Percentiles rank a stretch among this genome's conserved stretches.
Evolutionary conservation across 2,113 vertebrate species (phyloP).

Genomic region (Serranochromis macrocephalus): DNA sequence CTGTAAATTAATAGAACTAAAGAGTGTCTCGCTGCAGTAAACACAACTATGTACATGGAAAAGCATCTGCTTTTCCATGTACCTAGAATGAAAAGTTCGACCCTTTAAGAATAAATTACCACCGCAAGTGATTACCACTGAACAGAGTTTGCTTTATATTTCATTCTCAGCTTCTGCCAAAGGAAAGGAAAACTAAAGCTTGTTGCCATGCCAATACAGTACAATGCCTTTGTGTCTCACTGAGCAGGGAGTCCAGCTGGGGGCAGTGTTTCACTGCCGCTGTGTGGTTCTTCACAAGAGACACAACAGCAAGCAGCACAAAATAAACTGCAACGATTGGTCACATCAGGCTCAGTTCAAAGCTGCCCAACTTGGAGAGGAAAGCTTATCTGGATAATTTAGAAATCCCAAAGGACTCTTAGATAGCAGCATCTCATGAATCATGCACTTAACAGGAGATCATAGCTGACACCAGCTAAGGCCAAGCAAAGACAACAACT

Average conservation of each 20-base stretch:
- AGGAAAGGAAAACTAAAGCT: not conserved
- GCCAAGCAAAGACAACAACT: not conserved
- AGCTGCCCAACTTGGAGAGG: conserved; percentile 7
- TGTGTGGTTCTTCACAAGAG: not conserved
- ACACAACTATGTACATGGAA: not conserved
- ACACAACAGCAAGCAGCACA: not conserved
- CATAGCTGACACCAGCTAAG: not conserved
- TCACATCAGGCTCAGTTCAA: conserved; percentile 34
- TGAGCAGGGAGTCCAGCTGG: conserved; percentile 17
- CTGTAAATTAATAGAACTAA: not conserved
- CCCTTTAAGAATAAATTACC: conserved; percentile 2
- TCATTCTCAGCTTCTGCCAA: not conserved
- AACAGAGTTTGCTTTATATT: not conserved
- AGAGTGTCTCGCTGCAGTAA: not conserved
- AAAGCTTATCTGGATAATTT: conserved; percentile 44
- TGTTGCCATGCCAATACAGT: not conserved
- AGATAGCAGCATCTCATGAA: conserved; percentile 18
- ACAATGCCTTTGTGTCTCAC: not conserved
- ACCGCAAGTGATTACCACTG: not conserved
- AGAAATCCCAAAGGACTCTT: conserved; percentile 27
- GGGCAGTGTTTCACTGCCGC: conserved; percentile 53
- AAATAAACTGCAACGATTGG: not conserved
- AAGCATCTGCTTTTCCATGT: not conserved
- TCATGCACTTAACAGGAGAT: conserved; percentile 21
- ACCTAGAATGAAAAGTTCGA: not conserved